A percentile compares a stretch with the other conserved stretches of the same genome.
These are phyloP conservation scores for Stegodyphus mimosarum DNA, from an alignment of 1,140 invertebrate genomes.

Conservation along the genomic window DNA sequence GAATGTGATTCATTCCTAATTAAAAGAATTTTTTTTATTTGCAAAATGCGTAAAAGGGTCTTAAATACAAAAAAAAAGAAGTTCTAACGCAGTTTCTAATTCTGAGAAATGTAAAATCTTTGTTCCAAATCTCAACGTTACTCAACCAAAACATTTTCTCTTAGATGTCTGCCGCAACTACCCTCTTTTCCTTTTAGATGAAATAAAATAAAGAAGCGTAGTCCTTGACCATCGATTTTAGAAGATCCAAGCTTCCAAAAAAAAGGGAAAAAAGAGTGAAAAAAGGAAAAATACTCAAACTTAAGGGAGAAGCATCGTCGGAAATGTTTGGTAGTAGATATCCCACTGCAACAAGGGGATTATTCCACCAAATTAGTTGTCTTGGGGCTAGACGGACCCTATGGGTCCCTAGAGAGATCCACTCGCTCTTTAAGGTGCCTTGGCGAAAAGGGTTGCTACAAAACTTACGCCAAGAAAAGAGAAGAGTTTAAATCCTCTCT, in stretches of 20 bases:
- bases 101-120: neutral
- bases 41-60: no score
- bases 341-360: slow-evolving; percentile 55
- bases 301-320: slow-evolving; percentile 43
- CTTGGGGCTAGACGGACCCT: slow-evolving; percentile 44
- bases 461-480: no score
- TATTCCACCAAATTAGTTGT: slow-evolving; percentile 60
- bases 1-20: no score
- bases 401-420: slow-evolving; percentile 18
- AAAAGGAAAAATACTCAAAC: slow-evolving; percentile 22
- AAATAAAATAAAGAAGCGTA: neutral
- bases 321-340: slow-evolving; percentile 52
- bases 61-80: no score
- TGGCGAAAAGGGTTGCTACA: slow-evolving; percentile 49
- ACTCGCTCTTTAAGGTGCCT: slow-evolving; percentile 27
- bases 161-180: neutral
- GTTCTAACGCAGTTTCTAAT: no score
- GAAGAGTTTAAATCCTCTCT: no score
- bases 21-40: no score
- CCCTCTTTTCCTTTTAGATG: neutral
- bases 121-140: neutral
- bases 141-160: neutral
- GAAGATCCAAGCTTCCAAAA: neutral
- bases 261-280: neutral
- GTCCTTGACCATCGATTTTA: slow-evolving; percentile 32